Conservation (phyloP, 2,797 vertebrate genomes). For the Hypotaenidia okinawae region DNA sequence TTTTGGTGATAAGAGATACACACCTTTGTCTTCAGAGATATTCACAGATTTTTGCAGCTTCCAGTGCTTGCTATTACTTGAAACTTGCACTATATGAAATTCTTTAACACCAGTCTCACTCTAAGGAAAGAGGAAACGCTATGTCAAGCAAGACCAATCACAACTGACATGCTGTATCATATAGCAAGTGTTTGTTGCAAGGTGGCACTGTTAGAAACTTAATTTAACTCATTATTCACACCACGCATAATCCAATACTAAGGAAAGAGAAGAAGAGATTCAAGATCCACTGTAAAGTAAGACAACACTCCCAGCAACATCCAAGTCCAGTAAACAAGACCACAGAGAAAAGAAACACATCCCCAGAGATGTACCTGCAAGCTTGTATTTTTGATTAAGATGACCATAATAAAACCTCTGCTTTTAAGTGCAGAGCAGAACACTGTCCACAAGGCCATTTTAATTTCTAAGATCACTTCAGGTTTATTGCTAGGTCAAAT, state of each 20-base stretch:
- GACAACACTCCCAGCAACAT: background rate
- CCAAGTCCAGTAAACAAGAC: background rate
- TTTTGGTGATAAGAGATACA: background rate
- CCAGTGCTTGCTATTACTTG: conserved; percentile 94
- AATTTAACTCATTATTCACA: background rate
- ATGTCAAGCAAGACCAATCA: background rate
- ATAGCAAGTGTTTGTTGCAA: background rate
- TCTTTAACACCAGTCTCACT: conserved; percentile 93
- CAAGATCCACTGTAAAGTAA: background rate
- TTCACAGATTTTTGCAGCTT: conserved; percentile 91
- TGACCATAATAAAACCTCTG: background rate
- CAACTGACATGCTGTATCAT: background rate
- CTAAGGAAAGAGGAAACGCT: conserved; percentile 70
- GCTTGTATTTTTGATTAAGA: background rate
- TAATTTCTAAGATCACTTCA: background rate
- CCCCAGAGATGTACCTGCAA: background rate
- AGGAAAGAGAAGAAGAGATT: background rate
- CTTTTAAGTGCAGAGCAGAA: background rate
- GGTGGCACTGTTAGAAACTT: background rate
- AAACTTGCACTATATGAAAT: conserved; percentile 97
- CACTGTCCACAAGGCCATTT: background rate
- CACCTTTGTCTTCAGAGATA: conserved; percentile 91
- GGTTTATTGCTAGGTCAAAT: background rate
- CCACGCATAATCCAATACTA: background rate
- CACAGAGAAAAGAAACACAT: background rate